Conservation (phyloP, 2,888 invertebrate species). For the Norana najaformis region DNA sequence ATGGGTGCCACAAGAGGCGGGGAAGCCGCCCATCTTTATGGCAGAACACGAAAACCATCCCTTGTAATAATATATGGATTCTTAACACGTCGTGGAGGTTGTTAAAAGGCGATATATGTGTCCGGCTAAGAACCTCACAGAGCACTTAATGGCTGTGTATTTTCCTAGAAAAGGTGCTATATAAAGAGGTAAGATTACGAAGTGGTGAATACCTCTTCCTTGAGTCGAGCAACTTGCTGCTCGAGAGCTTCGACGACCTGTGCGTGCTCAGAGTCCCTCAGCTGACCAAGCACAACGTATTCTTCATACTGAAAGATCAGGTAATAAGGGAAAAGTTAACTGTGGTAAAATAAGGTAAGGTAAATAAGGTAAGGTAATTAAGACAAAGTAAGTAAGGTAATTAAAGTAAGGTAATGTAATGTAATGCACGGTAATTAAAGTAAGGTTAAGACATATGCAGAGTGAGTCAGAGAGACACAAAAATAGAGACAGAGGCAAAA, state of each 20-base stretch:
- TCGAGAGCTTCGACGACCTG: conserved; percentile 29
- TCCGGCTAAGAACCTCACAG: background rate
- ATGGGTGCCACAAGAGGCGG: too few species aligned
- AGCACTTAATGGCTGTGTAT: background rate
- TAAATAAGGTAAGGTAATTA: background rate
- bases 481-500: background rate
- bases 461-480: background rate
- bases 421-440: background rate
- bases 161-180: background rate
- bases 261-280: conserved; percentile 30
- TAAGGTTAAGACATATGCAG: background rate
- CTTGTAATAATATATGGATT: background rate
- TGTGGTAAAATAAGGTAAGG: background rate
- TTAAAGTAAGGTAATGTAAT: background rate
- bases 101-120: too few species aligned
- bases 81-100: background rate
- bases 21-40: background rate
- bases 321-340: background rate
- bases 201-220: conserved; percentile 27
- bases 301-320: conserved; percentile 32
- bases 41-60: background rate
- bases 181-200: background rate
- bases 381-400: too few species aligned
- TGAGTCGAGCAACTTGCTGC: conserved; percentile 17
- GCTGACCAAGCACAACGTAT: conserved; percentile 32